Conservation (phyloP, 2,113 vertebrate genomes). For the Heloderma charlesbogerti region DNA sequence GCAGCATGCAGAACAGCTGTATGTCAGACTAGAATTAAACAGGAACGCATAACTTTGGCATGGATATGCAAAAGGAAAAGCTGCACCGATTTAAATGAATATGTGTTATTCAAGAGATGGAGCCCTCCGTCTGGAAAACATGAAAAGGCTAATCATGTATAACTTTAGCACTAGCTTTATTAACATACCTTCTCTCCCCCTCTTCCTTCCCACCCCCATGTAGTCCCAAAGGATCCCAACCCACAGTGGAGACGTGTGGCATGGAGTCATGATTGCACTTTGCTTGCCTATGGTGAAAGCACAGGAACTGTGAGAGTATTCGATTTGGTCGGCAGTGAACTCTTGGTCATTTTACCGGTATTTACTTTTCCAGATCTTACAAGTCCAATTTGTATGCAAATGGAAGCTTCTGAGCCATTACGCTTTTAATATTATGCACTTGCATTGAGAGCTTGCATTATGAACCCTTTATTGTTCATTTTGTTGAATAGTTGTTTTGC, state of each 20-base stretch:
- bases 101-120: not conserved
- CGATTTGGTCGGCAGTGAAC: conserved; percentile 94
- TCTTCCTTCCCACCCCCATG: not conserved
- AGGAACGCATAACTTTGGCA: not conserved
- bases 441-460: not conserved
- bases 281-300: conserved; percentile 94
- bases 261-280: conserved; percentile 92
- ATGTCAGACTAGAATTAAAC: not conserved
- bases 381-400: not conserved
- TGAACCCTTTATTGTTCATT: conserved; percentile 3
- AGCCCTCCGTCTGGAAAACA: not conserved
- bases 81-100: not conserved
- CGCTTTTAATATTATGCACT: not conserved
- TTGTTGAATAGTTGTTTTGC: not conserved
- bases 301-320: conserved; percentile 94
- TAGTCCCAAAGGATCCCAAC: conserved; percentile 94
- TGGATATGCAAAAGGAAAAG: not conserved
- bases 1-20: not conserved
- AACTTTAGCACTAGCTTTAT: not conserved
- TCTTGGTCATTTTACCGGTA: conserved; percentile 93
- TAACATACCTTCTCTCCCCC: not conserved
- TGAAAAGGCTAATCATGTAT: not conserved
- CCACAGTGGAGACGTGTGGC: conserved; percentile 92
- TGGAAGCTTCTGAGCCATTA: not conserved
- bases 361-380: not conserved